These are phyloP conservation scores for Erpornis zantholeuca DNA, from an alignment of 2,113 vertebrate species.

Conservation along the genomic window DNA sequence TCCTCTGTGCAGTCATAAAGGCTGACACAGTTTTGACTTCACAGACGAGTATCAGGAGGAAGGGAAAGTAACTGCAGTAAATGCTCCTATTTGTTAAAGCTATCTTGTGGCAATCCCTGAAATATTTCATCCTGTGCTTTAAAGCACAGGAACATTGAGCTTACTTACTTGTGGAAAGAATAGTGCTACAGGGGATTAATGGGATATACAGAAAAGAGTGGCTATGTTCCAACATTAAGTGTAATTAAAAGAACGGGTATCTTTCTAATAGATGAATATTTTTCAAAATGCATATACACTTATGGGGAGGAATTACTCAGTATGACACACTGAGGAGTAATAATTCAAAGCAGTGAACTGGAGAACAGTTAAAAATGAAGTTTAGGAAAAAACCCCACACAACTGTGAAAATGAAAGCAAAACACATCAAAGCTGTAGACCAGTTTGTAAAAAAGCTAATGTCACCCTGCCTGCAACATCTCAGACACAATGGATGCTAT, in stretches of 20 bases:
- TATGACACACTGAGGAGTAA: background rate
- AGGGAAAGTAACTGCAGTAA: background rate
- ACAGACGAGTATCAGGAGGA: background rate
- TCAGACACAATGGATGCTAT: rapidly evolving
- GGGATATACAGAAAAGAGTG: background rate
- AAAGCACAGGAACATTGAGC: background rate
- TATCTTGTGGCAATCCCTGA: background rate
- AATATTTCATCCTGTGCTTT: background rate
- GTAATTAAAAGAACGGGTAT: background rate
- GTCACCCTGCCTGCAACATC: background rate
- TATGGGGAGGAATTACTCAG: background rate
- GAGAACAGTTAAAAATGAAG: background rate
- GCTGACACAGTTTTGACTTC: background rate
- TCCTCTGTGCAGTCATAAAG: background rate
- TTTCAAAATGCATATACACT: background rate
- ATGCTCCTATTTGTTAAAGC: background rate
- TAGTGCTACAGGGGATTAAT: background rate
- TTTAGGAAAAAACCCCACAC: background rate
- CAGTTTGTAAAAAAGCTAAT: background rate
- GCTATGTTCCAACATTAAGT: background rate
- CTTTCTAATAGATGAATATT: background rate
- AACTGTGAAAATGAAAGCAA: background rate
- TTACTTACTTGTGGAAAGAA: background rate
- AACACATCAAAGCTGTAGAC: background rate
- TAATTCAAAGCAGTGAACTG: background rate